Conservation (phyloP, 2,888 invertebrate genomes). For the Spisula subtruncata region DNA sequence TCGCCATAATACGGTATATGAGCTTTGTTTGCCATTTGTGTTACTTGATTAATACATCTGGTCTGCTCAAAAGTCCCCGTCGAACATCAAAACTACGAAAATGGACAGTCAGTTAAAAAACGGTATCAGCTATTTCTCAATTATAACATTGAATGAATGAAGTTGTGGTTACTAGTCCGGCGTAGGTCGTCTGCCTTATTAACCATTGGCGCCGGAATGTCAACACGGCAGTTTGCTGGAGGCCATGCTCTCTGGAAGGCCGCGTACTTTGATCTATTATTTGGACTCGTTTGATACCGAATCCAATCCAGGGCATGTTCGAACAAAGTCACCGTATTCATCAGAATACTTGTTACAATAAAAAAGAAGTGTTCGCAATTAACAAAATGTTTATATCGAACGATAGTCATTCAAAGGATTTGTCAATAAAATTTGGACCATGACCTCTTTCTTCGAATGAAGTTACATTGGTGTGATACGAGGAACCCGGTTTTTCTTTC, state of each 20-base stretch:
- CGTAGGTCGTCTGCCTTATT: background rate
- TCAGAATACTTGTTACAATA: too few species aligned
- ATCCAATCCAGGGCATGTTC: too few species aligned
- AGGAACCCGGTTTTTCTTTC: too few species aligned
- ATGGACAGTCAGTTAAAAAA: background rate
- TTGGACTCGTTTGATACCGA: background rate
- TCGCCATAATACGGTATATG: background rate
- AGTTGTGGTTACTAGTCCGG: background rate
- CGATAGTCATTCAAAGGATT: too few species aligned
- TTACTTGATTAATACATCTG: background rate
- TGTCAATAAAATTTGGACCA: too few species aligned
- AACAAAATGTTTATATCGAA: too few species aligned
- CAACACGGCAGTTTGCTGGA: background rate
- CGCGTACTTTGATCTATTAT: constrained; percentile 19
- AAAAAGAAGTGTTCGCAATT: too few species aligned
- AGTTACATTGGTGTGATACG: too few species aligned
- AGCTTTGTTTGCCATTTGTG: background rate
- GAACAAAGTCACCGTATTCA: too few species aligned
- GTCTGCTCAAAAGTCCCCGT: background rate
- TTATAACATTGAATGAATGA: background rate
- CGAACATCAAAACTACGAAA: background rate
- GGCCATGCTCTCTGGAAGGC: background rate
- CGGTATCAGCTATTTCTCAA: background rate
- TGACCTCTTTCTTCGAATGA: too few species aligned
- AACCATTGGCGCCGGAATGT: background rate